Evolutionary conservation across 2,113 vertebrate genomes (phyloP).

Genomic region (Vimba vimba): DNA sequence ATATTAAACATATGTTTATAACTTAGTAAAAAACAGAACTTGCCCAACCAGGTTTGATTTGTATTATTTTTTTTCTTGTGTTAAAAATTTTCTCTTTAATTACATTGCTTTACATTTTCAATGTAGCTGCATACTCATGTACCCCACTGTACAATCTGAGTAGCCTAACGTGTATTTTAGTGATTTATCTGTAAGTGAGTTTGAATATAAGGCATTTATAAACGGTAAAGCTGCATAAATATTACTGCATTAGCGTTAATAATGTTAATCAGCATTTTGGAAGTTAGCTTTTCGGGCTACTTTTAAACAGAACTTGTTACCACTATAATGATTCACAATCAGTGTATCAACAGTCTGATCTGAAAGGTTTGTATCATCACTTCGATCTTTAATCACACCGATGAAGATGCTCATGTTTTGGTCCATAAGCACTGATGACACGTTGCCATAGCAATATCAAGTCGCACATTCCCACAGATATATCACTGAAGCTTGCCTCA

Average conservation of each 20-base stretch:
- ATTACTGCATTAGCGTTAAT: background rate
- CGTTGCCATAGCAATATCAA: constrained; percentile 32
- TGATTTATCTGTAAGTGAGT: background rate
- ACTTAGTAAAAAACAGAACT: background rate
- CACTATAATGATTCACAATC: background rate
- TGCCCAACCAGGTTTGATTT: background rate
- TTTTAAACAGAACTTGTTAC: background rate
- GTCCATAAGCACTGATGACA: constrained; percentile 11
- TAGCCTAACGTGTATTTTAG: background rate
- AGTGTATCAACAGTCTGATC: background rate
- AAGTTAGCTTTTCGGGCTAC: background rate
- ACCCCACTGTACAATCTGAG: background rate
- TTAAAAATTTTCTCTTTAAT: background rate
- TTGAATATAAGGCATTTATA: background rate
- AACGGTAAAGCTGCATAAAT: background rate
- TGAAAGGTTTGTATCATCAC: background rate
- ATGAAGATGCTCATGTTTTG: constrained; percentile 7
- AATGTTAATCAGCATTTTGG: background rate
- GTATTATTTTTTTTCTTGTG: no score
- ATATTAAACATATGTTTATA: background rate
- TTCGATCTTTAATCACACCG: background rate
- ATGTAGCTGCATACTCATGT: background rate
- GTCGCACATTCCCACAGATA: background rate
- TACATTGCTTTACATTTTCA: background rate
- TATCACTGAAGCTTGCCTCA: background rate